Conservation (phyloP, 2,797 vertebrate species). For the Eulemur rubriventer region DNA sequence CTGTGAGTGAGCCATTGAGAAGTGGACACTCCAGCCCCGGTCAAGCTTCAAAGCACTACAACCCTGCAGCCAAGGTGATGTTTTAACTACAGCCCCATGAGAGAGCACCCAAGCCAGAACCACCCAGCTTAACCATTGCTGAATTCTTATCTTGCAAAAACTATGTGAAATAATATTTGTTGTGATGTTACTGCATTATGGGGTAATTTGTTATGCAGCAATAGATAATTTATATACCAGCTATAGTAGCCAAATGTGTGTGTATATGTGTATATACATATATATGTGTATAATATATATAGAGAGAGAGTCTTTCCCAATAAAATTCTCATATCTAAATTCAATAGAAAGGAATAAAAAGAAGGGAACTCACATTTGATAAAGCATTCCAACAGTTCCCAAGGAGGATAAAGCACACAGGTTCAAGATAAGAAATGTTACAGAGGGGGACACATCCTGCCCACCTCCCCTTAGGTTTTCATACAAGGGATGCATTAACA, state of each 20-base stretch:
- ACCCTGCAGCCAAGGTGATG: background rate
- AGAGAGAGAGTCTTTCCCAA: background rate
- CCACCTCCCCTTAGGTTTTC: background rate
- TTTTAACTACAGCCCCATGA: background rate
- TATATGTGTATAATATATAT: too few species aligned
- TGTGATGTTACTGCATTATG: background rate
- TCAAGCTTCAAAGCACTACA: background rate
- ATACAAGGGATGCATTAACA: background rate
- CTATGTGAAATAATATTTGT: background rate
- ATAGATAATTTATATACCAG: background rate
- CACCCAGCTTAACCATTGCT: background rate
- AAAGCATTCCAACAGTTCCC: background rate
- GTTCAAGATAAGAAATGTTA: background rate
- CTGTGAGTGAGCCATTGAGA: accelerated
- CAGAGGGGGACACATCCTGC: background rate
- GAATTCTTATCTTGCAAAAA: background rate
- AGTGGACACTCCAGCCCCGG: background rate
- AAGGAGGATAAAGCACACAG: background rate
- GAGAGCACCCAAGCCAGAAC: background rate
- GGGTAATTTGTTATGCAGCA: background rate
- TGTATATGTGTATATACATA: background rate
- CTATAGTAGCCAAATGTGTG: background rate
- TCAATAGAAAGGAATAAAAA: background rate
- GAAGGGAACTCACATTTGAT: background rate
- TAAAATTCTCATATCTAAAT: background rate